Evolutionary conservation across 2,113 vertebrate species (phyloP).

Genomic region (Pteruthius melanotis): DNA sequence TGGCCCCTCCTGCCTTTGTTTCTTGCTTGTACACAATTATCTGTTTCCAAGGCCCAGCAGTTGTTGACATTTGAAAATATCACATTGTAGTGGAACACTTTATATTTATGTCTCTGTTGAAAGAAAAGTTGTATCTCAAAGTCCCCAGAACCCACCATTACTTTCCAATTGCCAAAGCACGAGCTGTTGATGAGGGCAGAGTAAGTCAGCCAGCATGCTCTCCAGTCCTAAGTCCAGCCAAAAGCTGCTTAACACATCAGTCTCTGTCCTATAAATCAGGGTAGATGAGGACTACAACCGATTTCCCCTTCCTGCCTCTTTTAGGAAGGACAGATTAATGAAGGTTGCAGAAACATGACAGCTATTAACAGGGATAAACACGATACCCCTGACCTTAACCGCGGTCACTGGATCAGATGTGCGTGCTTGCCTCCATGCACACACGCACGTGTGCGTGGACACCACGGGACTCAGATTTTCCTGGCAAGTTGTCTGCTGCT

Average conservation of each 20-base stretch:
- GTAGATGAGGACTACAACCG: not conserved
- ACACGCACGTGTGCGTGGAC: not conserved
- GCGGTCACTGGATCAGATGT: not conserved
- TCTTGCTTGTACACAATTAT: not conserved
- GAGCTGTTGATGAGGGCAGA: constrained; percentile 23
- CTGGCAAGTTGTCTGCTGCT: constrained; percentile 37
- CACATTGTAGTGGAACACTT: constrained; percentile 11
- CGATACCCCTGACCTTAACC: not conserved
- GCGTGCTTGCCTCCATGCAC: not conserved
- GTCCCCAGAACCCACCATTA: constrained; percentile 4
- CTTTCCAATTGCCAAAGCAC: constrained; percentile 17
- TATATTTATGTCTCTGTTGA: constrained; percentile 38
- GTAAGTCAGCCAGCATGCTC: not conserved
- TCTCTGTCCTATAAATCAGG: constrained; percentile 37
- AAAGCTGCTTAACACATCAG: constrained; percentile 1
- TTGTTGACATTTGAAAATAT: constrained; percentile 37
- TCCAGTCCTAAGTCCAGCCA: not conserved
- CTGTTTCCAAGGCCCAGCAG: constrained; percentile 1
- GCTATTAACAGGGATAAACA: constrained; percentile 33
- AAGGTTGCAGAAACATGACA: constrained; percentile 28
- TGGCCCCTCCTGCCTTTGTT: not conserved
- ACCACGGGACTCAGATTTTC: constrained; percentile 42
- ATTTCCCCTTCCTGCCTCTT: constrained; percentile 12
- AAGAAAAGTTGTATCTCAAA: constrained; percentile 19
- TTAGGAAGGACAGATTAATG: not conserved